Conservation (phyloP, 1,140 invertebrate genomes). For the Periplaneta americana region DNA sequence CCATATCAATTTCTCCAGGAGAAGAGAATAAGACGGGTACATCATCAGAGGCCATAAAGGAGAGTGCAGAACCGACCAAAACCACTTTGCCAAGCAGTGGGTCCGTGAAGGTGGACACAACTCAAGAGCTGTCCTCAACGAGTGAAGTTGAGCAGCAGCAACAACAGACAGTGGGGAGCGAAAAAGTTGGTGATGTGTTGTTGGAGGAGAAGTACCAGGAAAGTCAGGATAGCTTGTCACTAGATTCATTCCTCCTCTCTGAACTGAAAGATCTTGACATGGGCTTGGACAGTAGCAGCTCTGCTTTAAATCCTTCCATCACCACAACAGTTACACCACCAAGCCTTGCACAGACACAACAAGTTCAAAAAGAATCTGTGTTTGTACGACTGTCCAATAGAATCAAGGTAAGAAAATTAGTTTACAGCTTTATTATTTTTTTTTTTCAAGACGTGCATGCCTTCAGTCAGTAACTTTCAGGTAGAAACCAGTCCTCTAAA, state of each 20-base stretch:
- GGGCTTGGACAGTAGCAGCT: slow-evolving; percentile 21
- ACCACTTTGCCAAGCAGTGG: neutral
- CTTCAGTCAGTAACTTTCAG: too few relatives aligned
- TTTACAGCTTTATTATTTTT: neutral
- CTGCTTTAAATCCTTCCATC: slow-evolving; percentile 28
- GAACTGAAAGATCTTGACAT: slow-evolving; percentile 42
- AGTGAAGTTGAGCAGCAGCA: neutral
- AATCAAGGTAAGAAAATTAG: slow-evolving; percentile 70
- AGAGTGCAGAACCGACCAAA: neutral
- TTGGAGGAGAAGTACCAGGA: slow-evolving; percentile 1
- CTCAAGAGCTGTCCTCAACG: neutral
- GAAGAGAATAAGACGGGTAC: neutral
- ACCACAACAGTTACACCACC: slow-evolving; percentile 29
- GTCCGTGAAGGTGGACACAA: neutral
- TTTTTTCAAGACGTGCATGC: too few relatives aligned
- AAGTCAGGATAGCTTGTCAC: slow-evolving; percentile 21
- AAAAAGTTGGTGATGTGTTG: neutral
- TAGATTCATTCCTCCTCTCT: slow-evolving; percentile 42
- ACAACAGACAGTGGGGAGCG: neutral
- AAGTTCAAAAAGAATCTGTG: slow-evolving; percentile 85
- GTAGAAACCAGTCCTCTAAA: too few relatives aligned
- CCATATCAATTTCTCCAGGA: neutral
- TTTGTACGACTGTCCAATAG: slow-evolving; percentile 92
- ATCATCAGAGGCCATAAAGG: neutral
- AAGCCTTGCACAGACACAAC: slow-evolving; percentile 32